Evolutionary conservation across 23 tunicate species (phyloP), one percentile per base, ranked within the genome.

Genomic region (Styela clava): DNA sequence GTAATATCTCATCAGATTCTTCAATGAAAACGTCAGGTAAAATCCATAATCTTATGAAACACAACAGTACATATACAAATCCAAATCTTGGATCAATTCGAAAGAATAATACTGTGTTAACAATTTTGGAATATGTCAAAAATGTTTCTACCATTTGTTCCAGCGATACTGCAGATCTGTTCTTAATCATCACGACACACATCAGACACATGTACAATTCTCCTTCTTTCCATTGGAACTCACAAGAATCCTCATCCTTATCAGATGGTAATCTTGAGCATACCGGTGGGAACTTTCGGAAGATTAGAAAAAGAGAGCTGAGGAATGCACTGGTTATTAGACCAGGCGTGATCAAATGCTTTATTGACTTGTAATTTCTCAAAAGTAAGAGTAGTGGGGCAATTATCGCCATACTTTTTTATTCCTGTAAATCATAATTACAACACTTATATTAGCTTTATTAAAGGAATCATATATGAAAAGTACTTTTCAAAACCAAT

Each of bases 1-100:
- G 82, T 24, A 86, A 84, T 18, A 87, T 83, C 74, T 92, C 88
- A 44, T 92, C 97, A 2, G 90, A 85, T 24, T 79, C 97, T 19
- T 83, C 91, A 64, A 65, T 83, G 79, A 92, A 92, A 71, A 87
- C 78, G 2, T 92, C 97, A 7, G 91, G 91, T 56, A 92, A 86
- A 67, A 92, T 23, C 91, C 91, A 92, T 34, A 92, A 18, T 18
- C 87, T 74, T 31, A 84, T 81, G 67, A 90, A 61, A 79, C 96
- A 90, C 32, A 90, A 27, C 3, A 82, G 44, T 63, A 78, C 73
- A 62, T 90, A 90, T 25, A 61, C 74, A 7, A 85, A 35, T 16
- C 84, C 85, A 44, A 90, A 68, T 76, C 82, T 68, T 20, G 79
- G 79, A 61, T 85, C 88, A 18, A 85, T 62, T 23, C 96, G 85